Base-by-base conservation (phyloP, 2,797 vertebrate species). In the Sylvia borin region DNA sequence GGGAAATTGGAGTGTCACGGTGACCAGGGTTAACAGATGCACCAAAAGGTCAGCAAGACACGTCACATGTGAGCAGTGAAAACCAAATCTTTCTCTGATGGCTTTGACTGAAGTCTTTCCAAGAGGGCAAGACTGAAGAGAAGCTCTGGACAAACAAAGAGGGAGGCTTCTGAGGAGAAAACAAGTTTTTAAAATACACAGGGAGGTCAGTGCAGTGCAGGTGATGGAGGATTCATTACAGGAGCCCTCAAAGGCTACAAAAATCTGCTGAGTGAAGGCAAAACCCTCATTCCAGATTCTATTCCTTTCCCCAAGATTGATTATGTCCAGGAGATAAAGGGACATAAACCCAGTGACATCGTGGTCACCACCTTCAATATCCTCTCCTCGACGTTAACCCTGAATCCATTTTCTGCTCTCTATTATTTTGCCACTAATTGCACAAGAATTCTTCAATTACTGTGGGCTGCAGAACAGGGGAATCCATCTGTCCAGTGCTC, bases 1-100 rank as follows among this genome's bases (percentile, higher is more conserved):
- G 53, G 75, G 43, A 51, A 65, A 70, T 55, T 16, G 16, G 74
- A 85, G 45, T 60, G 79, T 88, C 75, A 17, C 2, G 0, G 16
- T 51, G 58, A 43, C 61, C 38, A 32, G 71, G 62, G 22, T 43
- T 43, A 32, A 10, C 11, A 36, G 78, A 74, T 11, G 64, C 36
- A 26, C 36, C 21, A 13, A 38, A 86, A 88, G 51, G 62, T 72
- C 91, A 78, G 40, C 32, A 34, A 53, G 75, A 42, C 11, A 14
- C 0, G 0, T 51, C 38, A 24, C 16, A 4, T 18, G 22, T 11
- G 25, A 85, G 73, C 54, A 55, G 2, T 9, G n/a, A 55, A 54
- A 89, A 64, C 36, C 43, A 57, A 15, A 22, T 42, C 40, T 82
- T 34, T 26, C 77, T 34, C 57, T 55, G 75, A 6, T 31, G 61